These are phyloP conservation scores for Eciton burchellii DNA, from an alignment of 1,140 invertebrate genomes.

Conservation along the genomic window DNA sequence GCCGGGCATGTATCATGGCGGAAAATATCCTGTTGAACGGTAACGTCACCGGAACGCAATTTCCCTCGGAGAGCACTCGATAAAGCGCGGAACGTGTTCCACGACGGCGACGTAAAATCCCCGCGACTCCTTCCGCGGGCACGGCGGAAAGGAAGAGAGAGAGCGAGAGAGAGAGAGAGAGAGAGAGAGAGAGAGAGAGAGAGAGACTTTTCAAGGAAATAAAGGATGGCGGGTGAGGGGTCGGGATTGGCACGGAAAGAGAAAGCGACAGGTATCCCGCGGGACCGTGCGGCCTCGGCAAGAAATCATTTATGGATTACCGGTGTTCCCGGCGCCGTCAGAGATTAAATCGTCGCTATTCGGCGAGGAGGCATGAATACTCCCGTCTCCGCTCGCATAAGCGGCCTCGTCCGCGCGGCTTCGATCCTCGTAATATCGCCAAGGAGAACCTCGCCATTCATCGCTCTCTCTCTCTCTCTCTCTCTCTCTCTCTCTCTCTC, in stretches of 20 bases:
- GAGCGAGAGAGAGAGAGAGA: background rate
- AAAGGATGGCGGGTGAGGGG: background rate
- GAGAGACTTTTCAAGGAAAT: constrained; percentile 20
- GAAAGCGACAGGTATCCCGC: background rate
- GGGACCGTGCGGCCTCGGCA: background rate
- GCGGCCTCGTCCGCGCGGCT: background rate
- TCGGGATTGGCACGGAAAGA: too few species aligned
- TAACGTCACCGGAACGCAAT: constrained; percentile 40
- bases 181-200: background rate
- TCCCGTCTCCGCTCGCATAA: background rate
- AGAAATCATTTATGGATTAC: constrained; percentile 40
- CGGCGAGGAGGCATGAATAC: constrained; percentile 31
- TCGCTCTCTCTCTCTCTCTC: too few species aligned
- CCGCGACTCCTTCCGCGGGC: background rate
- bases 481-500: too few species aligned
- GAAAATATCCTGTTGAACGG: constrained; percentile 15
- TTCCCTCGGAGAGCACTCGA: constrained; percentile 31
- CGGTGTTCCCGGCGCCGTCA: background rate
- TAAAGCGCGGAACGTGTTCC: constrained; percentile 10
- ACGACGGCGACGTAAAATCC: constrained; percentile 32
- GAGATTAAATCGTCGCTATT: constrained; percentile 40
- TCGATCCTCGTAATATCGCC: constrained; percentile 43
- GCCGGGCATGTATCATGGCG: background rate
- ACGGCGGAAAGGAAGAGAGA: too few species aligned
- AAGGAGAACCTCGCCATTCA: constrained; percentile 34